Percentiles rank a stretch among this genome's conserved stretches.
phyloP scores from a whole-genome alignment of 2,797 vertebrate genomes.

The Phoebastria nigripes region DNA sequence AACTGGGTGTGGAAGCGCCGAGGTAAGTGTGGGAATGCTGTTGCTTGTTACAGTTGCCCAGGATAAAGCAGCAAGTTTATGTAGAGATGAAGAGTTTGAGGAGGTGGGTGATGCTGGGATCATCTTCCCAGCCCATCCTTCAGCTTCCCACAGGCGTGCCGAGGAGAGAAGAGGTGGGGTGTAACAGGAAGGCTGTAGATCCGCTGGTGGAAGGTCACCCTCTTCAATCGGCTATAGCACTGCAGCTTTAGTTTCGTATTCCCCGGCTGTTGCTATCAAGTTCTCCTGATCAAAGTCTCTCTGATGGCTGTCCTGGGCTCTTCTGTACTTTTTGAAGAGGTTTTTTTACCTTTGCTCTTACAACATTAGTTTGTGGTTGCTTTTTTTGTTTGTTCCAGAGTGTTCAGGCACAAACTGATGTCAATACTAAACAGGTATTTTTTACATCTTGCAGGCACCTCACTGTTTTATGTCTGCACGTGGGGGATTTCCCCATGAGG shows the following conservation, averaged over 20 bases:
- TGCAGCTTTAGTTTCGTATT: not conserved
- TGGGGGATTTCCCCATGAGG: not conserved
- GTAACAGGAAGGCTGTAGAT: not conserved
- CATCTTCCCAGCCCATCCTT: not conserved
- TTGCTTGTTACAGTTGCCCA: not conserved
- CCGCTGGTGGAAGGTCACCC: not conserved
- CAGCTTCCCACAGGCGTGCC: accelerated
- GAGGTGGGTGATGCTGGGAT: not conserved
- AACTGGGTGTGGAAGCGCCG: not conserved
- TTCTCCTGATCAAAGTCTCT: not conserved
- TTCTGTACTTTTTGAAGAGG: not conserved
- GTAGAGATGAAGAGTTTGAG: not conserved
- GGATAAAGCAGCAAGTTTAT: not conserved
- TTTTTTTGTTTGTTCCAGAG: not conserved
- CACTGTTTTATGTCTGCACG: accelerated
- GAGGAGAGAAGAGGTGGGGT: not conserved
- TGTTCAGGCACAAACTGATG: not conserved
- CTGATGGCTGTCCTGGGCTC: not conserved
- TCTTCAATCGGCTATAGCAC: accelerated
- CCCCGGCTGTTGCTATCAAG: not conserved
- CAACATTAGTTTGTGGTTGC: not conserved
- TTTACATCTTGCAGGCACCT: not conserved
- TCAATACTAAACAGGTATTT: not conserved
- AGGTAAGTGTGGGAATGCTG: not conserved
- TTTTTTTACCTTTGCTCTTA: not conserved